Evolutionary conservation across 1,140 invertebrate genomes (phyloP), one percentile per base, ranked within the genome.

Genomic region (Hycleus phaleratus): DNA sequence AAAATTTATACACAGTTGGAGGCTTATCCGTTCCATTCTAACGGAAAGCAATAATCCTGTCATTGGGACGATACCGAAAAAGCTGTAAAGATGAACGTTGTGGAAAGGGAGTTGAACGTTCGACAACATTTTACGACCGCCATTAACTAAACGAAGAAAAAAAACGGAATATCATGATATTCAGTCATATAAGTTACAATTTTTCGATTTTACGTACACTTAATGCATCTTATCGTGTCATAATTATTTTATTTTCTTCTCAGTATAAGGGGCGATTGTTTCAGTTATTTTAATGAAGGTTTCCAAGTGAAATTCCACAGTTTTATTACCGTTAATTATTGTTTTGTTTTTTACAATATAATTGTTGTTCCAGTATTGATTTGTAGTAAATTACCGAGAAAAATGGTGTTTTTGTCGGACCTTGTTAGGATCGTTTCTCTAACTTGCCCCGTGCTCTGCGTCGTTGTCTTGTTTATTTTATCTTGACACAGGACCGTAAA

Each of bases 351-450:
- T 26, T 38, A 11, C n/a, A 25, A 38, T 8, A 46, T 53, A 53
- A 53, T 44, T 45, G 38, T 46, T 32, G 18, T 38, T 45, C 26
- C 18, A 42, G 44, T 45, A 51, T 51, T 40, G 49, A 24, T 40
- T 26, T 10, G 38, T 26, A 46, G 42, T 45, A 45, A 46, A 45
- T 53, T 53, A 53, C 46, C 46, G 45, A 46, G 51, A 45, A 42
- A 53, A 26, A 53, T 46, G 51, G 24, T 53, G 18, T 26, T 53
- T 42, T 53, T 26, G 42, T 44, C 25, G 40, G 25, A 53, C 42
- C 46, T 48, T 32, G 9, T 18, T 9, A 40, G 43, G 7, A 26
- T 12, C 38, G n/a, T 18, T 9, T 26, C 25, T 52, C 10, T 52
- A 11, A 26, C 50, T 43, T 26, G 24, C 24, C 43, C 50, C 18